phyloP scores from a whole-genome alignment of 2,888 invertebrate species.

The Gymnosoma rotundatum region DNA sequence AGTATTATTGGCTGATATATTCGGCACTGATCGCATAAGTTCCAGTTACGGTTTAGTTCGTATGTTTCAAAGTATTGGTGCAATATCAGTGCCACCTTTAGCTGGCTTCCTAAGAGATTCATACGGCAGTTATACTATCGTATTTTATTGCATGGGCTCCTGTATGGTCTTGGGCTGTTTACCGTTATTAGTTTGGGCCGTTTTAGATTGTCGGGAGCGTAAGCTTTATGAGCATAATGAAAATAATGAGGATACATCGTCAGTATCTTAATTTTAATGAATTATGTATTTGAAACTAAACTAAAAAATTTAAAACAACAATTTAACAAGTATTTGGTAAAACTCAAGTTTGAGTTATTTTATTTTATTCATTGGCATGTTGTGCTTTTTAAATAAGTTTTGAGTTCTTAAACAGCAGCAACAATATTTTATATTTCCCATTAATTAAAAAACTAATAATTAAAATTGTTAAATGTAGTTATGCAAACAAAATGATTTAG shows the following conservation, averaged over 20 bases:
- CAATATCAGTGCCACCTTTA: conserved; percentile 88
- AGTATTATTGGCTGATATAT: conserved; percentile 88
- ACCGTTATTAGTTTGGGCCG: conserved; percentile 84
- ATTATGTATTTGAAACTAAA: neutral
- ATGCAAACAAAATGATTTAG: conserved; percentile 24
- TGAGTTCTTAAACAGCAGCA: conserved; percentile 27
- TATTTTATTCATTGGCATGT: conserved; percentile 49
- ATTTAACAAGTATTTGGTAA: conserved; percentile 2
- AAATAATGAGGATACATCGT: conserved; percentile 78
- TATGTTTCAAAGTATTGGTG: conserved; percentile 90
- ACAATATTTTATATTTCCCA: conserved; percentile 4
- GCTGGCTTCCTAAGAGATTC: conserved; percentile 87
- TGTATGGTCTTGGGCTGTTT: conserved; percentile 88
- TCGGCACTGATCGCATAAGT: conserved; percentile 89
- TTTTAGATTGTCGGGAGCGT: conserved; percentile 78
- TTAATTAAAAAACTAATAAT: conserved; percentile 14
- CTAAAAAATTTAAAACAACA: neutral
- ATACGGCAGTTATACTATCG: conserved; percentile 88
- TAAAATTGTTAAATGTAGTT: conserved; percentile 43
- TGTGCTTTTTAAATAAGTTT: conserved; percentile 15
- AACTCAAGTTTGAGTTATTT: conserved; percentile 37
- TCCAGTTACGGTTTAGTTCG: conserved; percentile 89
- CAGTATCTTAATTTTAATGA: conserved; percentile 75
- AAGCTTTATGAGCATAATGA: conserved; percentile 77
- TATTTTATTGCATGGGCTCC: conserved; percentile 90